Conservation (phyloP, 1,140 invertebrate genomes). For the Tribolium castaneum region DNA sequence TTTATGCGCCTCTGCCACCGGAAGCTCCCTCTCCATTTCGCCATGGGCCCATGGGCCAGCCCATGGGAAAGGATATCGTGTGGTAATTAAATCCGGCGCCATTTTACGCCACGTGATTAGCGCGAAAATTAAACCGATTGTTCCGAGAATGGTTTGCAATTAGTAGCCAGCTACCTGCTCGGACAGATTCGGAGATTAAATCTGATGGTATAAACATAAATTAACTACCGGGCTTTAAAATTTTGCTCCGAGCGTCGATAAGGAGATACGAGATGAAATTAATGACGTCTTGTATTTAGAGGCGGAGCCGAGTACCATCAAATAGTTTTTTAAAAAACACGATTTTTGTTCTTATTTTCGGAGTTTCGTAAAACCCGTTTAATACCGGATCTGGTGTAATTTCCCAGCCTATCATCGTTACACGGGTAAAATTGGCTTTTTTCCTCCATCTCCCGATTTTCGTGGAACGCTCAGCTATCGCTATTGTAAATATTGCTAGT, state of each 20-base stretch:
- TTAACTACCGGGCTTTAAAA: constrained; percentile 53
- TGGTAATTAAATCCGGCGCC: neutral
- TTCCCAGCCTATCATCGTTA: constrained; percentile 13
- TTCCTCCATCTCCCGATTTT: neutral
- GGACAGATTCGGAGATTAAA: constrained; percentile 48
- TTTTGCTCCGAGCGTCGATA: constrained; percentile 49
- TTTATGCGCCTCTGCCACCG: constrained; percentile 18
- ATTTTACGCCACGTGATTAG: neutral
- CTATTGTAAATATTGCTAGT: constrained; percentile 36
- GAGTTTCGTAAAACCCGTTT: constrained; percentile 40
- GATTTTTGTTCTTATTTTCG: constrained; percentile 25
- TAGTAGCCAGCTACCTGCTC: constrained; percentile 19
- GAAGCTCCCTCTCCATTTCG: constrained; percentile 22
- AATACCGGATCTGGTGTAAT: constrained; percentile 24
- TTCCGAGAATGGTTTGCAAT: constrained; percentile 21
- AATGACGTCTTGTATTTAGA: constrained; percentile 50
- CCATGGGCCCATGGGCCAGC: neutral
- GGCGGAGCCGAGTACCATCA: constrained; percentile 47
- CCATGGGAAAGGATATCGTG: constrained; percentile 37
- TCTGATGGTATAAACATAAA: constrained; percentile 49
- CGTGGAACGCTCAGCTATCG: neutral
- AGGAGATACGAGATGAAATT: constrained; percentile 51
- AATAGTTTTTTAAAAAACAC: constrained; percentile 47
- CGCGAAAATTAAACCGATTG: constrained; percentile 14
- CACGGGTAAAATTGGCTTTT: constrained; percentile 19